Percentiles rank a stretch among this genome's conserved stretches.
phyloP scores from a whole-genome alignment of 2,113 vertebrate genomes.

The Mus musculus region DNA sequence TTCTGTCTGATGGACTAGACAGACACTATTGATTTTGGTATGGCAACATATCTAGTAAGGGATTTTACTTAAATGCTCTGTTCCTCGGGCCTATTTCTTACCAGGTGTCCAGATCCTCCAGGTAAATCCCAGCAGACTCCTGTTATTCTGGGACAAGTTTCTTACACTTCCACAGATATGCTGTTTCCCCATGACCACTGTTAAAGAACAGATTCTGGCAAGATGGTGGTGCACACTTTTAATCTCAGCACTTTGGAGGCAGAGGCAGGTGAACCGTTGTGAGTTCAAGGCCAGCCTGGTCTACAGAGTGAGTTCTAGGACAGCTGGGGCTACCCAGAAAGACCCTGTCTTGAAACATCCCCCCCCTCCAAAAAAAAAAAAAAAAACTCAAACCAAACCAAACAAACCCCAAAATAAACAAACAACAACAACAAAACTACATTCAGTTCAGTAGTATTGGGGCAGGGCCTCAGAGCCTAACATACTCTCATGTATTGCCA shows the following conservation, averaged over 20 bases:
- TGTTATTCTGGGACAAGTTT: not conserved
- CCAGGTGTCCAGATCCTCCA: not conserved
- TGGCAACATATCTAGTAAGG: not conserved
- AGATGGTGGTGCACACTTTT: not conserved
- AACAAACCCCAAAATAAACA: no score
- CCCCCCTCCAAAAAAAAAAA: no score
- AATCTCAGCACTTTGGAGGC: not conserved
- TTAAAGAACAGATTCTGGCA: not conserved
- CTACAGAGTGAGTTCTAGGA: not conserved
- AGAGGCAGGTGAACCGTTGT: not conserved
- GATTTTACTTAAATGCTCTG: not conserved
- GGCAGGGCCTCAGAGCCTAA: not conserved
- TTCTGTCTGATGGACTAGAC: not conserved
- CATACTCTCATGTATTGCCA: not conserved
- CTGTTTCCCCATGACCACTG: not conserved
- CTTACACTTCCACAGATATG: not conserved
- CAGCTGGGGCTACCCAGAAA: not conserved
- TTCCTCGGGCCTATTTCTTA: not conserved
- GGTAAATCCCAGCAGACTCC: not conserved
- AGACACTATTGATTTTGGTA: not conserved
- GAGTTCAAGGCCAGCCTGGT: not conserved
- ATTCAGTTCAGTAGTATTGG: not conserved
- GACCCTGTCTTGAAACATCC: no score
- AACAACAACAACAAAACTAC: no score
- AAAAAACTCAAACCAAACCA: no score